These are phyloP conservation scores for Helogale parvula DNA, from an alignment of 2,113 vertebrate genomes.

Conservation along the genomic window DNA sequence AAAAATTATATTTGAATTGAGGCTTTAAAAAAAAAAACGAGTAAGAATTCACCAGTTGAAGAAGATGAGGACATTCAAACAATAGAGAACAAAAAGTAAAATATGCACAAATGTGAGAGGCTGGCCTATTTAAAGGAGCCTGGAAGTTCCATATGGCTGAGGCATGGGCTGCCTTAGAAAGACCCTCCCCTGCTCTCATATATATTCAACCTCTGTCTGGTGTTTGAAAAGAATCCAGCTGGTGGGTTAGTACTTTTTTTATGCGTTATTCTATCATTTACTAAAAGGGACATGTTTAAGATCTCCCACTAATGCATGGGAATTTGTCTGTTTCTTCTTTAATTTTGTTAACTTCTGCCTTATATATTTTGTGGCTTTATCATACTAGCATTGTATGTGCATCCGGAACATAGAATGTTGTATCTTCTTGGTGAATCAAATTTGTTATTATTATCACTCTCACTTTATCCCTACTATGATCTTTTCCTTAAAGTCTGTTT, in stretches of 20 bases:
- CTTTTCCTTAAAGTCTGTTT: neutral
- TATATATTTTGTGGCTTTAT: neutral
- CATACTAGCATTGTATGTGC: neutral
- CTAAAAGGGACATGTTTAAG: neutral
- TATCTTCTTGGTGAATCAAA: neutral
- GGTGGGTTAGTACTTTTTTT: neutral
- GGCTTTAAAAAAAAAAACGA: neutral
- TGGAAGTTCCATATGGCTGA: neutral
- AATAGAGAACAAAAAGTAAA: neutral
- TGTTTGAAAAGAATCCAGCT: neutral
- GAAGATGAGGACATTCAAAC: neutral
- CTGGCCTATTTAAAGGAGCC: accelerated
- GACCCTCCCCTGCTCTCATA: neutral
- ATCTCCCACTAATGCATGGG: neutral
- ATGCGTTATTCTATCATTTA: neutral
- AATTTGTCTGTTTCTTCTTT: neutral
- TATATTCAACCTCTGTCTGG: neutral
- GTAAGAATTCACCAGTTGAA: neutral
- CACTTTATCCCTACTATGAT: neutral
- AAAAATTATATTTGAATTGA: neutral
- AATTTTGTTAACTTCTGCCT: neutral
- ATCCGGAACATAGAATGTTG: neutral
- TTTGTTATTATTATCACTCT: neutral
- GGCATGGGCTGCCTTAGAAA: accelerated
- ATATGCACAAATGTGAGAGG: neutral